These are phyloP conservation scores for Ommatoiulus sabulosus DNA, from an alignment of 2,888 invertebrate genomes.

Conservation along the genomic window DNA sequence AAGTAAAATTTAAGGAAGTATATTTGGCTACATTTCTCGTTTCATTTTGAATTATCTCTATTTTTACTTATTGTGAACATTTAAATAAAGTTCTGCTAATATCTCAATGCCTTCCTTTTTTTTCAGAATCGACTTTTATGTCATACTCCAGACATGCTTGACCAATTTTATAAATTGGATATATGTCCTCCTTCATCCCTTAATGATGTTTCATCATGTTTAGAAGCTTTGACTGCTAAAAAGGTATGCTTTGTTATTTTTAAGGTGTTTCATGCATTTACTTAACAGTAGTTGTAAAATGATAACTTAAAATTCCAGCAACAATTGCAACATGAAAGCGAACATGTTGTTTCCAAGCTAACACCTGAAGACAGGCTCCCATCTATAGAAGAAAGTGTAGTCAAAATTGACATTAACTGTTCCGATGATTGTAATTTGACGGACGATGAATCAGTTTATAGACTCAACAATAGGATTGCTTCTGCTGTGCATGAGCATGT, in stretches of 20 bases:
- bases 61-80: too few relatives aligned
- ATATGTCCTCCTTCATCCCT: constrained; percentile 21
- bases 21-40: too few relatives aligned
- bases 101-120: too few relatives aligned
- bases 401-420: neutral
- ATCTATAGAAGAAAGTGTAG: neutral
- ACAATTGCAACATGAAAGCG: neutral
- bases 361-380: neutral
- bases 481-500: neutral
- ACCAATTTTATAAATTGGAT: constrained; percentile 47
- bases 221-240: constrained; percentile 53
- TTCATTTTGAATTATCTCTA: too few relatives aligned
- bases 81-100: too few relatives aligned
- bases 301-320: neutral
- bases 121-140: constrained; percentile 32
- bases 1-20: too few relatives aligned
- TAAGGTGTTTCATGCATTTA: neutral
- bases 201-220: neutral
- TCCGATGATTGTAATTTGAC: neutral
- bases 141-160: constrained; percentile 51
- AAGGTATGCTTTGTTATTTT: neutral
- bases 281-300: neutral
- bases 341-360: neutral
- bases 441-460: neutral
- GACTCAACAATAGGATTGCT: neutral